These are phyloP conservation scores for Pyrocephalus nanus DNA, from an alignment of 2,797 vertebrate species.

Conservation along the genomic window DNA sequence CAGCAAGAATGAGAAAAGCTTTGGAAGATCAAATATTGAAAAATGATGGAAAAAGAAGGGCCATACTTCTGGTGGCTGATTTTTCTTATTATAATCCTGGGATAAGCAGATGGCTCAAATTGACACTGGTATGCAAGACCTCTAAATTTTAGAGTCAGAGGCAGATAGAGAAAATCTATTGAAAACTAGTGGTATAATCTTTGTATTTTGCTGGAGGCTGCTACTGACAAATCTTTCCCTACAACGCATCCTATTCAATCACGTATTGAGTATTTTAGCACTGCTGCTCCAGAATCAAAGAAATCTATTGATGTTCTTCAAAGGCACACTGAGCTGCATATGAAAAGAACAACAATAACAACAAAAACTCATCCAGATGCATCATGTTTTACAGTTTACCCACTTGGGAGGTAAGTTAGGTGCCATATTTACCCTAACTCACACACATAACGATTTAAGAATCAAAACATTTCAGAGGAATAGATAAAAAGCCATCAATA, in stretches of 20 bases:
- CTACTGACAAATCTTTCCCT: not conserved
- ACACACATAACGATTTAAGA: not conserved
- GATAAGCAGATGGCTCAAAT: not conserved
- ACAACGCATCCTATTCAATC: not conserved
- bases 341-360: slow-evolving; percentile 25
- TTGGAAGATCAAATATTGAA: slow-evolving; percentile 7
- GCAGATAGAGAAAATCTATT: slow-evolving; percentile 40
- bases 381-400: not conserved
- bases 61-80: not conserved
- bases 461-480: slow-evolving; percentile 18
- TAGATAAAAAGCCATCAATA: not conserved
- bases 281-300: slow-evolving; percentile 17
- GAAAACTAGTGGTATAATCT: slow-evolving; percentile 22
- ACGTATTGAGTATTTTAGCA: slow-evolving; percentile 35
- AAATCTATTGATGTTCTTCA: slow-evolving; percentile 23
- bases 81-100: not conserved
- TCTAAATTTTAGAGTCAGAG: not conserved
- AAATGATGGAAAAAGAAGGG: not conserved
- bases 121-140: not conserved
- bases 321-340: not conserved
- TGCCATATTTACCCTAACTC: not conserved
- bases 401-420: not conserved
- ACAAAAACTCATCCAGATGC: not conserved
- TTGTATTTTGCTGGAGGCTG: slow-evolving; percentile 31
- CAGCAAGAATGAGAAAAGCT: not conserved